Conservation (phyloP, 2,113 vertebrate genomes). For the Pantherophis guttatus region DNA sequence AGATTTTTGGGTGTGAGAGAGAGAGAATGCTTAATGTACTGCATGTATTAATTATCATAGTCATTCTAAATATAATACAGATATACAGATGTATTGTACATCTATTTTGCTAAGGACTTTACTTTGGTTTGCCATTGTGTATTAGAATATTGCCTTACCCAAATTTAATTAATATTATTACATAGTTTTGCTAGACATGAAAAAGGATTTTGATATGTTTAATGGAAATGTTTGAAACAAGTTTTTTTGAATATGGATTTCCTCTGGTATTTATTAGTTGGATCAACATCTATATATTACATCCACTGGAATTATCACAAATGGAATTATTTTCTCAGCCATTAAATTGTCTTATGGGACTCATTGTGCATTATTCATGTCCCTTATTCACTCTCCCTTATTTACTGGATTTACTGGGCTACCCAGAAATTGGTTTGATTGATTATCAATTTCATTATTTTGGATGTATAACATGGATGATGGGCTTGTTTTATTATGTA, state of each 20-base stretch:
- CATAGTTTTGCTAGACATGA: background rate
- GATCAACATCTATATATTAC: background rate
- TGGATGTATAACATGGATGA: background rate
- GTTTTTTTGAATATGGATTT: background rate
- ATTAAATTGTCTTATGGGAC: background rate
- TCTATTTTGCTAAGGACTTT: background rate
- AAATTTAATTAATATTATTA: background rate
- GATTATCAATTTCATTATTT: background rate
- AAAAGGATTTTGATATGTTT: background rate
- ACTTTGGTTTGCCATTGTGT: background rate
- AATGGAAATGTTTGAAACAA: background rate
- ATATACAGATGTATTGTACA: background rate
- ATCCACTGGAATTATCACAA: background rate
- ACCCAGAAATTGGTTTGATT: background rate
- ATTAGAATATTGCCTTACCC: background rate
- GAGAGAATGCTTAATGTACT: background rate
- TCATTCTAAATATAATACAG: background rate
- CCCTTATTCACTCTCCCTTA: background rate
- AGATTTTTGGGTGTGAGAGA: background rate
- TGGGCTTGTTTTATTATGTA: background rate
- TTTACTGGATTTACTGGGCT: background rate
- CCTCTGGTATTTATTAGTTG: background rate
- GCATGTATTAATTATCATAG: background rate
- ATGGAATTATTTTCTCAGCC: background rate
- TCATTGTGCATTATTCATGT: background rate